A percentile compares a stretch with the other conserved stretches of the same genome.
These are phyloP conservation scores for Melanostoma scalare DNA, from an alignment of 2,888 invertebrate genomes.

Conservation along the genomic window DNA sequence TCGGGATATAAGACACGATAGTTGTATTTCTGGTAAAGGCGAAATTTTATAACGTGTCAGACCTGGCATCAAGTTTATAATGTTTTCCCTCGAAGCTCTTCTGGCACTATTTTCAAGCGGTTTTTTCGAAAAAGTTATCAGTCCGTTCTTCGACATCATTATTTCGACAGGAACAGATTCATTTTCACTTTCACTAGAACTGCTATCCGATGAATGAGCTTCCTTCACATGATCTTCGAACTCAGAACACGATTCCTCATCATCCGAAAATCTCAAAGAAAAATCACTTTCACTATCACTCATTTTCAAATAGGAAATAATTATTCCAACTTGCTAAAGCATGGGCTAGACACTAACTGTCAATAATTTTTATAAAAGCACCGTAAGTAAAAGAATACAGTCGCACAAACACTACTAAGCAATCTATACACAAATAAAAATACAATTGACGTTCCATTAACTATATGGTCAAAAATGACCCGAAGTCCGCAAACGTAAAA, in stretches of 20 bases:
- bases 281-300: background rate
- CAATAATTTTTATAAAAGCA: too few species aligned
- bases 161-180: background rate
- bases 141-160: slow-evolving; percentile 10
- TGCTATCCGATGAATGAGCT: slow-evolving; percentile 4
- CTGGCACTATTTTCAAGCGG: background rate
- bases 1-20: too few species aligned
- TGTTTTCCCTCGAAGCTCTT: slow-evolving; percentile 11
- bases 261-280: background rate
- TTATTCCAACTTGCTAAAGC: too few species aligned
- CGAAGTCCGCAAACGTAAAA: too few species aligned
- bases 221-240: slow-evolving; percentile 12
- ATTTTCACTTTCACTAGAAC: background rate
- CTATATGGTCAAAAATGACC: background rate
- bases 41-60: slow-evolving; percentile 3
- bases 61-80: slow-evolving; percentile 9
- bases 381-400: background rate
- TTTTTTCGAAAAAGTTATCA: slow-evolving; percentile 3
- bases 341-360: too few species aligned
- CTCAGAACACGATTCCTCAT: slow-evolving; percentile 8
- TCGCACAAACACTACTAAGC: too few species aligned
- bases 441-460: background rate
- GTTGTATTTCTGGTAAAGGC: too few species aligned
- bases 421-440: background rate
- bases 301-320: too few species aligned